These are phyloP conservation scores for Dasysyrphus albostriatus DNA, from an alignment of 2,888 invertebrate species.

Conservation along the genomic window DNA sequence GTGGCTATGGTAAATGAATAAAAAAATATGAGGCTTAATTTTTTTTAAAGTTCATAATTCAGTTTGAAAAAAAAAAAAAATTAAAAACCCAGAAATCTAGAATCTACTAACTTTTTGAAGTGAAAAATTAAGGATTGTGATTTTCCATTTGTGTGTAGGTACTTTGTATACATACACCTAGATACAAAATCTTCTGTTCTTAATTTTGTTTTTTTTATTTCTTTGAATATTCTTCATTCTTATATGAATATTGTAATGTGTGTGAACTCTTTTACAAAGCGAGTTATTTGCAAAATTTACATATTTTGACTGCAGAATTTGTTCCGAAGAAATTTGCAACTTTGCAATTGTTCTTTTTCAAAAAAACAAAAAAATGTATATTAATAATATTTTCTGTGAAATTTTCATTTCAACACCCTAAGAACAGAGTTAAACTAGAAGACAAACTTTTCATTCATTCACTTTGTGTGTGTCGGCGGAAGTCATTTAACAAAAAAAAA, in stretches of 20 bases:
- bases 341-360: background rate
- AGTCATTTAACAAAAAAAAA: conserved; percentile 53
- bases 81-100: no score
- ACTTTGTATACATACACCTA: background rate
- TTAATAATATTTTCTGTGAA: conserved; percentile 18
- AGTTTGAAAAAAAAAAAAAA: no score
- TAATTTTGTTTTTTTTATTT: background rate
- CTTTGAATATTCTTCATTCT: background rate
- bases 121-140: background rate
- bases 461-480: conserved; percentile 39
- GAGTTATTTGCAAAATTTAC: conserved; percentile 21
- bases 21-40: no score
- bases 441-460: conserved; percentile 50
- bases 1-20: background rate
- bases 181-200: background rate
- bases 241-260: background rate
- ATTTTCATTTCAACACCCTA: conserved; percentile 36
- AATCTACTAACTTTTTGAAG: background rate
- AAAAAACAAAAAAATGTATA: background rate
- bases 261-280: background rate
- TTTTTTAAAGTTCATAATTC: no score
- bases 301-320: conserved; percentile 10
- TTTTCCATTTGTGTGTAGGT: background rate
- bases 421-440: conserved; percentile 6
- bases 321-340: conserved; percentile 18